Conservation (phyloP, 2,797 vertebrate genomes). For the Gobio occitaniae region DNA sequence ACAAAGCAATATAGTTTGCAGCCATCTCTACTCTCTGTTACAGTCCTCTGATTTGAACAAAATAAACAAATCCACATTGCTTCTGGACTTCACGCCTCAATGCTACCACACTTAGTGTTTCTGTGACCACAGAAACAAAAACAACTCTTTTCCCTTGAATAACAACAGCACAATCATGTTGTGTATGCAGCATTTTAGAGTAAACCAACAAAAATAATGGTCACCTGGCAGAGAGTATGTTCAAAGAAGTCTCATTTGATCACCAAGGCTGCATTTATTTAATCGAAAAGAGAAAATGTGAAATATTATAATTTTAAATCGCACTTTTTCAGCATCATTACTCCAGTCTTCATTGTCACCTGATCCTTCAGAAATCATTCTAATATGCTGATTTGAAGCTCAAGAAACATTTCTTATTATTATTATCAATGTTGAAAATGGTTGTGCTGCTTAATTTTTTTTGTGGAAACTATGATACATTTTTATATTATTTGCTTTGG, state of each 20-base stretch:
- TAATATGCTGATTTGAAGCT: background rate
- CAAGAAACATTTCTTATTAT: background rate
- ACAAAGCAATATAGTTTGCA: conserved; percentile 60
- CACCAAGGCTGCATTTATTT: background rate
- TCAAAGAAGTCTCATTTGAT: background rate
- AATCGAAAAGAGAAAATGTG: no score
- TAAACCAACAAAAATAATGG: conserved; percentile 20
- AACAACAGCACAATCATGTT: background rate
- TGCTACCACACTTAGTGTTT: conserved; percentile 38
- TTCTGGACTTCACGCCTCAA: conserved; percentile 48
- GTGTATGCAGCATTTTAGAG: conserved; percentile 11
- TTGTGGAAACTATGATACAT: background rate
- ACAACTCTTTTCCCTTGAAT: conserved; percentile 1
- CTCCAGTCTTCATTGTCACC: background rate
- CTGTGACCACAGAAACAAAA: conserved; percentile 45
- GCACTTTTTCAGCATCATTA: background rate
- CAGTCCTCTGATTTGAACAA: conserved; percentile 54
- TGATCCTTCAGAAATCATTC: background rate
- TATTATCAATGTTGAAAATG: background rate
- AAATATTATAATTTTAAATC: background rate
- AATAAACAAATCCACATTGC: conserved; percentile 64
- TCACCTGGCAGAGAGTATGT: background rate
- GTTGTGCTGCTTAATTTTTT: background rate
- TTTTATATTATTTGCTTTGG: background rate
- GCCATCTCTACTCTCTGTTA: conserved; percentile 67